Conservation (phyloP, 2,888 invertebrate species). For the Hydrotaea cyrtoneurina region DNA sequence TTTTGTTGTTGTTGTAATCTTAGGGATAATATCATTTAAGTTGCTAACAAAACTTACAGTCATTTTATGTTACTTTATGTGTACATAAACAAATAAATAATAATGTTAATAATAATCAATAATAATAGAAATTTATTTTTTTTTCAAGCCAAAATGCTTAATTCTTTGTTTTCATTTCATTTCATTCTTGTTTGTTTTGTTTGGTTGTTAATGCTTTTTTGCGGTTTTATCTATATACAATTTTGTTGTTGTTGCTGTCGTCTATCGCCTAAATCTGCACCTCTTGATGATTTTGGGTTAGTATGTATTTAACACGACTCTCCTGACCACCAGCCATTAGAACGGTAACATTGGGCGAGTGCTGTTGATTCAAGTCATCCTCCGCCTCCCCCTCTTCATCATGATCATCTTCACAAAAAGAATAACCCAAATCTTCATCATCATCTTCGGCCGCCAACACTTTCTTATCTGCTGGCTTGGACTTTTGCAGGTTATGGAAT, state of each 20-base stretch:
- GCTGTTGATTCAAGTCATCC: neutral
- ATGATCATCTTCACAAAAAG: slow-evolving; percentile 75
- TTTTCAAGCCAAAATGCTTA: slow-evolving; percentile 67
- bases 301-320: slow-evolving; percentile 72
- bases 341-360: slow-evolving; percentile 71
- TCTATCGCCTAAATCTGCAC: slow-evolving; percentile 72
- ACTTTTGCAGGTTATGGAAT: slow-evolving; percentile 68
- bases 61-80: slow-evolving; percentile 45
- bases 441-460: slow-evolving; percentile 67
- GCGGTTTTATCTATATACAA: neutral
- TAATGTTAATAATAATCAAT: slow-evolving; percentile 6
- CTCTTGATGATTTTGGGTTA: slow-evolving; percentile 75
- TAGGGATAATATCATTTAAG: slow-evolving; percentile 25
- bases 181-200: slow-evolving; percentile 27
- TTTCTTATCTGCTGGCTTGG: slow-evolving; percentile 10
- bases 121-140: slow-evolving; percentile 41
- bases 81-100: slow-evolving; percentile 53
- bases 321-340: slow-evolving; percentile 66
- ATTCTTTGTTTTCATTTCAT: slow-evolving; percentile 70
- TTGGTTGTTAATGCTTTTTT: neutral
- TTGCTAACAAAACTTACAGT: slow-evolving; percentile 56
- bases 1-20: slow-evolving; percentile 45
- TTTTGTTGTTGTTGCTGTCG: neutral
- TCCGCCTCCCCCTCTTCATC: slow-evolving; percentile 55
- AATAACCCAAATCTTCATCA: slow-evolving; percentile 76